Evolutionary conservation across 1,140 invertebrate genomes (phyloP).

Genomic region (Drosophila paulistorum): DNA sequence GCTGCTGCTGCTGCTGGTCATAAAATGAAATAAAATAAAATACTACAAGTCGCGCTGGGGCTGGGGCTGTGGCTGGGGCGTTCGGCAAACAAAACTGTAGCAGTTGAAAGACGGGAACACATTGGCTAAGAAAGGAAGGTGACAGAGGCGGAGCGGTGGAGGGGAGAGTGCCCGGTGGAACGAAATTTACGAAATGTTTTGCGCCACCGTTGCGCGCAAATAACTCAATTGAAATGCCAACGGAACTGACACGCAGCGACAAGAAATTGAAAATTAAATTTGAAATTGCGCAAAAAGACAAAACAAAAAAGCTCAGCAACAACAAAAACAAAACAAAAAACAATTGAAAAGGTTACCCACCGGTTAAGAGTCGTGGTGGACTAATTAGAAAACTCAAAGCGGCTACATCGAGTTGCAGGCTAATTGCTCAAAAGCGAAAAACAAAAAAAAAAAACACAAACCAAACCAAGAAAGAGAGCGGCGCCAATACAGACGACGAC

Average conservation of each 20-base stretch:
- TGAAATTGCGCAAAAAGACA: constrained; percentile 53
- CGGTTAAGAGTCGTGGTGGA: constrained; percentile 55
- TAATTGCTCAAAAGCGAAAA: constrained; percentile 64
- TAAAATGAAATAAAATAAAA: constrained; percentile 46
- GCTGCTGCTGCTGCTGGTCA: constrained; percentile 15
- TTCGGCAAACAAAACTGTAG: constrained; percentile 14
- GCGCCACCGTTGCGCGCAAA: constrained; percentile 56
- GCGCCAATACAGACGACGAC: constrained; percentile 29
- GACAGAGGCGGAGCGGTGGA: background rate
- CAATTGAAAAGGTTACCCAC: constrained; percentile 71
- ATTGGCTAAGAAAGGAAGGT: background rate
- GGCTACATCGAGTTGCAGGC: constrained; percentile 29
- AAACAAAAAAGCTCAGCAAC: constrained; percentile 1
- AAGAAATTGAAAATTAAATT: constrained; percentile 76
- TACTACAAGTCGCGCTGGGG: background rate
- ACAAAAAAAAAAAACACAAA: constrained; percentile 39
- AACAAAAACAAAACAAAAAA: constrained; percentile 29
- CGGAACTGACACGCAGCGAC: constrained; percentile 77
- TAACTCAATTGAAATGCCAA: constrained; percentile 81
- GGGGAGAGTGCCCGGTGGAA: constrained; percentile 23
- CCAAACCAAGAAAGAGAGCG: constrained; percentile 57
- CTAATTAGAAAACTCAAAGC: constrained; percentile 71
- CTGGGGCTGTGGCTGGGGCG: too few relatives aligned
- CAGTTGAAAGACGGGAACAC: constrained; percentile 7
- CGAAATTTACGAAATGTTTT: constrained; percentile 59